Percentiles rank a stretch among this genome's conserved stretches.
phyloP scores from a whole-genome alignment of 2,888 invertebrate species.

The Lymantria dispar region DNA sequence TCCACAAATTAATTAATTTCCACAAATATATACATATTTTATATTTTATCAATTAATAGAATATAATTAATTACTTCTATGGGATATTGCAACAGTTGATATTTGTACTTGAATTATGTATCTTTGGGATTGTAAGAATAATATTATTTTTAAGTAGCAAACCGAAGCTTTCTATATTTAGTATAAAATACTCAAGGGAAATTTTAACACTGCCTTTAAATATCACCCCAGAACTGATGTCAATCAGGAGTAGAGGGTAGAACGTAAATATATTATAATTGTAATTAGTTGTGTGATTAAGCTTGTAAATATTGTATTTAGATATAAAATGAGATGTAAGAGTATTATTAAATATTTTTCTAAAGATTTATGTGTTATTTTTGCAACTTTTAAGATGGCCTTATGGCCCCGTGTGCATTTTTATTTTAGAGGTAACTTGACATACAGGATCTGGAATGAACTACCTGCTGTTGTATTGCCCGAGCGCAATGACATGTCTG shows the following conservation, averaged over 20 bases:
- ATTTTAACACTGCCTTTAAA: constrained; percentile 46
- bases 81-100: no score
- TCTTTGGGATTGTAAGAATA: constrained; percentile 58
- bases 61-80: no score
- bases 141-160: constrained; percentile 39
- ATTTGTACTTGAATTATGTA: constrained; percentile 43
- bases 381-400: no score
- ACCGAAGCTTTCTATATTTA: constrained; percentile 34
- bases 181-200: constrained; percentile 35
- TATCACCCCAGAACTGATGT: constrained; percentile 38
- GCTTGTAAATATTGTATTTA: constrained; percentile 81
- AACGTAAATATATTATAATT: constrained; percentile 54
- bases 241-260: constrained; percentile 27
- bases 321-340: constrained; percentile 75
- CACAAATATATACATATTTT: no score
- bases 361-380: constrained; percentile 23
- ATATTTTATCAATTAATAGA: no score
- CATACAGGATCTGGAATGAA: no score
- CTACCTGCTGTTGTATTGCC: no score
- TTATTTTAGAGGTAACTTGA: no score
- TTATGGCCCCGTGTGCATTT: no score
- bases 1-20: no score
- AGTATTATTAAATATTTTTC: constrained; percentile 75
- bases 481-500: no score
- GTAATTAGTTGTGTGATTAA: constrained; percentile 50